A percentile compares a stretch with the other conserved stretches of the same genome.
Evolutionary conservation across 2,797 vertebrate species (phyloP).

Genomic region (Pseudochirops cupreus): DNA sequence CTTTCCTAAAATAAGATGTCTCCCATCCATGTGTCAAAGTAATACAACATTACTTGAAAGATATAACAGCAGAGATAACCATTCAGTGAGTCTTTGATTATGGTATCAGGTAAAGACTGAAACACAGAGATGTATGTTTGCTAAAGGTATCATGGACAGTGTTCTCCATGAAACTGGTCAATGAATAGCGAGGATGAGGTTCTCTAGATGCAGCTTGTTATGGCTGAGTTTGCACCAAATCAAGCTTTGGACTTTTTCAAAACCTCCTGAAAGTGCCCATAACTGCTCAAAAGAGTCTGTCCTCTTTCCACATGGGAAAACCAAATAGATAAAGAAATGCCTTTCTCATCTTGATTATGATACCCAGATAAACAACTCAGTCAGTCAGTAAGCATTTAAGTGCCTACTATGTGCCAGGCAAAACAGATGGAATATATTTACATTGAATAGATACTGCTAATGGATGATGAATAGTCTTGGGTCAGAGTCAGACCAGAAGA

Average conservation of each 20-base stretch:
- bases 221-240: background rate
- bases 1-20: too few relatives aligned
- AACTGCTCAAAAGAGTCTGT: background rate
- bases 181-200: background rate
- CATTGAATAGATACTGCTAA: background rate
- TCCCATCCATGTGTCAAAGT: too few relatives aligned
- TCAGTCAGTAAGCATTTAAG: background rate
- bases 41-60: background rate
- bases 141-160: background rate
- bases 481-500: background rate
- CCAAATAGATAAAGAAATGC: background rate
- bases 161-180: too few relatives aligned
- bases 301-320: background rate
- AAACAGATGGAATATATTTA: background rate
- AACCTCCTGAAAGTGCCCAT: background rate
- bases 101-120: background rate
- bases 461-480: background rate
- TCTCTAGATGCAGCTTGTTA: background rate
- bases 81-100: background rate
- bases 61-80: background rate
- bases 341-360: background rate
- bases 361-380: background rate
- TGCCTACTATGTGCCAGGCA: background rate
- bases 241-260: background rate
- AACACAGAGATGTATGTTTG: background rate